Evolutionary conservation across 1,140 invertebrate genomes (phyloP).

Genomic region (Drepana arcuata): DNA sequence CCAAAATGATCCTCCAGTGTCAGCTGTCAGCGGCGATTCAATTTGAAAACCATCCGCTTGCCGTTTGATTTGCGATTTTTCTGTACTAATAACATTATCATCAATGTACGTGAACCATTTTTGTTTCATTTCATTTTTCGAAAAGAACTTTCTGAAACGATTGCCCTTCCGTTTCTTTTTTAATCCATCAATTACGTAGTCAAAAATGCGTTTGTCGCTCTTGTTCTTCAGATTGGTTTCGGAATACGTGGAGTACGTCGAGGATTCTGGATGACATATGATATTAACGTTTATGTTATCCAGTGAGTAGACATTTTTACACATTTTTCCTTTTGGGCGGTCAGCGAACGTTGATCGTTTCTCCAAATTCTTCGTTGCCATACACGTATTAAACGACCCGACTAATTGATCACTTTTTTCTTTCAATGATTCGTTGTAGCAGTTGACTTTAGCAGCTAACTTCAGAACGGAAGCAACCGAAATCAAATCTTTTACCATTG

Average conservation of each 20-base stretch:
- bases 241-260: neutral
- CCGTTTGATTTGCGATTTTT: slow-evolving; percentile 7
- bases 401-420: too few relatives aligned
- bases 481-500: too few relatives aligned
- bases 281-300: slow-evolving; percentile 50
- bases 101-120: slow-evolving; percentile 3
- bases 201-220: slow-evolving; percentile 7
- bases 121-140: slow-evolving; percentile 5
- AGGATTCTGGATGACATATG: slow-evolving; percentile 26
- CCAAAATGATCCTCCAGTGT: slow-evolving; percentile 24
- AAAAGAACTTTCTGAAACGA: slow-evolving; percentile 19
- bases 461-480: too few relatives aligned
- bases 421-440: too few relatives aligned
- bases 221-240: too few relatives aligned
- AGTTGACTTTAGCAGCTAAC: too few relatives aligned
- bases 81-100: slow-evolving; percentile 1
- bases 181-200: slow-evolving; percentile 5
- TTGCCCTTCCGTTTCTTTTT: slow-evolving; percentile 17
- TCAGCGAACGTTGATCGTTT: slow-evolving; percentile 16
- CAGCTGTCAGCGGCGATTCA: slow-evolving; percentile 18
- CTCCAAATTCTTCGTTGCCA: too few relatives aligned
- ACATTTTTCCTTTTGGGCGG: slow-evolving; percentile 7
- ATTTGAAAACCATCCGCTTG: slow-evolving; percentile 11
- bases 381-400: too few relatives aligned
- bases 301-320: slow-evolving; percentile 30